Evolutionary conservation across 1,140 invertebrate species (phyloP).

Genomic region (Galendromus occidentalis): DNA sequence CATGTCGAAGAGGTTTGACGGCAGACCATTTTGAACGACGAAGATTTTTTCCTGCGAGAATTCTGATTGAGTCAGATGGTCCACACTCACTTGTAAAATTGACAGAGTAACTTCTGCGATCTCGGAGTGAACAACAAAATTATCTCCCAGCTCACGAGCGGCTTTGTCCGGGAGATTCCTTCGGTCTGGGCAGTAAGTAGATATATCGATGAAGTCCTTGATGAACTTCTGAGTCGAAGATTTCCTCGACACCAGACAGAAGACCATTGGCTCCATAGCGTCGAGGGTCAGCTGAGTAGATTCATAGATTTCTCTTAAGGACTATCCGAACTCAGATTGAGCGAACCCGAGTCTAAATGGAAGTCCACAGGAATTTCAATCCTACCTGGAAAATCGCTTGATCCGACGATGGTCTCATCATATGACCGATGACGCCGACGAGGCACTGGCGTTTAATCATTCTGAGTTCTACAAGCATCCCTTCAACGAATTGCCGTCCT

Average conservation of each 20-base stretch:
- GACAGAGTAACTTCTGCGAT: neutral
- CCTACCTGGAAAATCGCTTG: conserved; percentile 40
- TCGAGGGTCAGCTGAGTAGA: conserved; percentile 52
- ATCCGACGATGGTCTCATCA: conserved; percentile 64
- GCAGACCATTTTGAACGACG: too few species aligned
- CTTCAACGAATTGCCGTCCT: conserved; percentile 76
- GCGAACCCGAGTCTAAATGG: neutral
- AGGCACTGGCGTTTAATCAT: conserved; percentile 90
- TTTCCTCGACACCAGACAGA: conserved; percentile 76
- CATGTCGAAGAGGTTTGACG: too few species aligned
- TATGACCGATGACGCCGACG: conserved; percentile 58
- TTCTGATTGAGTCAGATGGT: too few species aligned
- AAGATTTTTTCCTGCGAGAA: too few species aligned
- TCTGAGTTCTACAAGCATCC: conserved; percentile 87
- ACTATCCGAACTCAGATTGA: neutral
- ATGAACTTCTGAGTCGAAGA: conserved; percentile 47
- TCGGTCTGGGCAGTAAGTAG: neutral
- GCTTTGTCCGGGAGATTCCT: conserved; percentile 11
- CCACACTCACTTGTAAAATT: neutral
- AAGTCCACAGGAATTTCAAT: neutral
- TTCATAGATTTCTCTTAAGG: conserved; percentile 17
- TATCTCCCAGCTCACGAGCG: neutral
- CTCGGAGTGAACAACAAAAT: neutral
- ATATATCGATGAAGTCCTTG: conserved; percentile 81
- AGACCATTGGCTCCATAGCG: conserved; percentile 81